These are phyloP conservation scores for Tarsius wallacei DNA, from an alignment of 2,797 vertebrate genomes.

Conservation along the genomic window DNA sequence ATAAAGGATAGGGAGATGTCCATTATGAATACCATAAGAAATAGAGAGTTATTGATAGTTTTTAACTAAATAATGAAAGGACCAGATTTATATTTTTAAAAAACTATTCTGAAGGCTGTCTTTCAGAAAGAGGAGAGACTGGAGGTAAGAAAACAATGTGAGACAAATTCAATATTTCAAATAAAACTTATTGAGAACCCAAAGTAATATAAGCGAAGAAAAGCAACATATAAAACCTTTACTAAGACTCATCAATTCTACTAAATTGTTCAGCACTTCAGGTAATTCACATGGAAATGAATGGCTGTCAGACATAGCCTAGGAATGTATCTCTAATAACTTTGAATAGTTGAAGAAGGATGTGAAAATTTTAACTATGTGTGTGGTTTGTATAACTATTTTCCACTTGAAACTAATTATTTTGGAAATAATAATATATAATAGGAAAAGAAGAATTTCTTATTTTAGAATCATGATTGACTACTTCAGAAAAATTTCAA, in stretches of 20 bases:
- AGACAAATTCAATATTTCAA: slow-evolving; percentile 63
- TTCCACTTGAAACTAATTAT: slow-evolving; percentile 3
- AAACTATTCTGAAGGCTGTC: slow-evolving; percentile 47
- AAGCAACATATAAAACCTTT: slow-evolving; percentile 44
- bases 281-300: slow-evolving; percentile 66
- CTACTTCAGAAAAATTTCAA: slow-evolving; percentile 3
- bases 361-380: slow-evolving; percentile 25
- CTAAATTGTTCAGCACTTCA: slow-evolving; percentile 48
- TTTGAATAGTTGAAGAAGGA: not conserved
- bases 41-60: slow-evolving; percentile 38
- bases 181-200: slow-evolving; percentile 31
- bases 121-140: slow-evolving; percentile 5
- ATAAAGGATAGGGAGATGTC: not conserved
- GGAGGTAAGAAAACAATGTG: slow-evolving; percentile 8
- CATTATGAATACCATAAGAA: not conserved
- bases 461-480: slow-evolving; percentile 3
- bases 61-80: slow-evolving; percentile 31
- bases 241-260: slow-evolving; percentile 53
- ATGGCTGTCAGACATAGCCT: not conserved
- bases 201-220: slow-evolving; percentile 67
- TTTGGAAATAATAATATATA: not conserved
- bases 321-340: slow-evolving; percentile 42
- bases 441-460: slow-evolving; percentile 26
- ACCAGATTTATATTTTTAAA: slow-evolving; percentile 16
- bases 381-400: not conserved